A percentile compares a stretch with the other conserved stretches of the same genome.
Evolutionary conservation across 2,797 vertebrate genomes (phyloP).

Genomic region (Rhyacichthys aspro): DNA sequence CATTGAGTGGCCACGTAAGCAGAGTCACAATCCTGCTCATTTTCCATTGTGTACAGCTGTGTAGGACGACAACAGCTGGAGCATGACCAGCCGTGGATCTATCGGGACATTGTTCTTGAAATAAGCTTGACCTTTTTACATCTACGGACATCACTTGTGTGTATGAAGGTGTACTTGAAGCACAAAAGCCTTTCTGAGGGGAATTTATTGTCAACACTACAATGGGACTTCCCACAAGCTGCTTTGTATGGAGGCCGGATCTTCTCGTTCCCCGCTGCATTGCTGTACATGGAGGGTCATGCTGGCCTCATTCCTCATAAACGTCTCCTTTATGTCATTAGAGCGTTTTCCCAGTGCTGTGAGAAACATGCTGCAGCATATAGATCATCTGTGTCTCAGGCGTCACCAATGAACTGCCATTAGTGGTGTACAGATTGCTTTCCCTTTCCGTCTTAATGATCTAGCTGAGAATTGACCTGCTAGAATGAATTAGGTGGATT

Average conservation of each 20-base stretch:
- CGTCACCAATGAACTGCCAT: slow-evolving; percentile 50
- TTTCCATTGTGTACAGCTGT: slow-evolving; percentile 36
- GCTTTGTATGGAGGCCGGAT: slow-evolving; percentile 22
- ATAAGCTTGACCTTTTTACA: slow-evolving; percentile 46
- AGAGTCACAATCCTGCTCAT: slow-evolving; percentile 24
- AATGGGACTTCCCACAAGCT: slow-evolving; percentile 21
- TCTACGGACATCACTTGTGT: slow-evolving; percentile 21
- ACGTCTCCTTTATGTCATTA: slow-evolving; percentile 35
- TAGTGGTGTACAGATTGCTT: slow-evolving; percentile 54
- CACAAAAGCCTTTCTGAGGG: slow-evolving; percentile 9
- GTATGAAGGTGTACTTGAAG: slow-evolving; percentile 9
- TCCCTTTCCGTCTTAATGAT: slow-evolving; percentile 50
- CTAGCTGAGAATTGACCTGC: slow-evolving; percentile 44
- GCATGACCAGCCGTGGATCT: slow-evolving; percentile 38
- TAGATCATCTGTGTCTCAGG: slow-evolving; percentile 30
- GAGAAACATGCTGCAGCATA: slow-evolving; percentile 25
- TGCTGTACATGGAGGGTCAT: slow-evolving; percentile 27
- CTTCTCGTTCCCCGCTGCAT: slow-evolving; percentile 20
- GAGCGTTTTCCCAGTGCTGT: slow-evolving; percentile 13
- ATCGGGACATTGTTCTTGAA: slow-evolving; percentile 47
- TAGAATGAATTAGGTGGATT: slow-evolving; percentile 40
- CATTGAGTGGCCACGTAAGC: slow-evolving; percentile 14
- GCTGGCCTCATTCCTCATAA: slow-evolving; percentile 30
- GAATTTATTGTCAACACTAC: slow-evolving; percentile 28
- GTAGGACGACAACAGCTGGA: slow-evolving; percentile 31